phyloP scores from a whole-genome alignment of 2,888 invertebrate species.

The Salpingus planirostris region DNA sequence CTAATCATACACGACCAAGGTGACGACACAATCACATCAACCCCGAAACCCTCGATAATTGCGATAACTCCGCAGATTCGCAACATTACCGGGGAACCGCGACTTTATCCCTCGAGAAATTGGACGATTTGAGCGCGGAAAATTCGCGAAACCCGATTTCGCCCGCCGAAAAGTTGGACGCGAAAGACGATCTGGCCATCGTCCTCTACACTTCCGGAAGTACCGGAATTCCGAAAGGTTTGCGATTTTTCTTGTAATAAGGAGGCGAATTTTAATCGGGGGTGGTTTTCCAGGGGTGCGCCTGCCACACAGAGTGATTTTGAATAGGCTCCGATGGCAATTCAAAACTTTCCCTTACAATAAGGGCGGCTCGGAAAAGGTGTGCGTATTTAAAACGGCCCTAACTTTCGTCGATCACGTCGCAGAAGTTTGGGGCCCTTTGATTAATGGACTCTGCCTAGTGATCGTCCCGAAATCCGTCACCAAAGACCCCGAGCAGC shows the following conservation, averaged over 20 bases:
- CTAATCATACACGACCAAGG: constrained; percentile 59
- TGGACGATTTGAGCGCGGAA: no score
- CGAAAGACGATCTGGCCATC: constrained; percentile 53
- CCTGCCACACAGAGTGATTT: constrained; percentile 63
- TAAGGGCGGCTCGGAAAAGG: constrained; percentile 47
- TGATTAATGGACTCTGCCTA: constrained; percentile 63
- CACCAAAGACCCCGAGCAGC: constrained; percentile 69
- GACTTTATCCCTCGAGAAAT: no score
- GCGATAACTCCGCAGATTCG: no score
- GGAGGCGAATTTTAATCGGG: no score
- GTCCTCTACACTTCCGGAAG: constrained; percentile 84
- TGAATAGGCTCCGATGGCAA: constrained; percentile 84
- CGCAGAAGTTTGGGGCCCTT: constrained; percentile 78
- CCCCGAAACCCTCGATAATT: no score
- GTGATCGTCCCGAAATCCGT: constrained; percentile 64
- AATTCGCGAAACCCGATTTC: no score
- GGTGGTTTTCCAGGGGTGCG: constrained; percentile 56
- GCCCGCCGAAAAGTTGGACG: no score
- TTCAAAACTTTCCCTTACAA: constrained; percentile 70
- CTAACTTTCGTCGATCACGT: constrained; percentile 87
- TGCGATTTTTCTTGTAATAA: neutral
- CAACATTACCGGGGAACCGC: constrained; percentile 27
- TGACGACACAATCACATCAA: no score
- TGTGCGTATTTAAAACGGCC: constrained; percentile 83
- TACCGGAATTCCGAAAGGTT: constrained; percentile 84